These are phyloP conservation scores for Rhinichthys klamathensis DNA, from an alignment of 2,113 vertebrate species.

Conservation along the genomic window DNA sequence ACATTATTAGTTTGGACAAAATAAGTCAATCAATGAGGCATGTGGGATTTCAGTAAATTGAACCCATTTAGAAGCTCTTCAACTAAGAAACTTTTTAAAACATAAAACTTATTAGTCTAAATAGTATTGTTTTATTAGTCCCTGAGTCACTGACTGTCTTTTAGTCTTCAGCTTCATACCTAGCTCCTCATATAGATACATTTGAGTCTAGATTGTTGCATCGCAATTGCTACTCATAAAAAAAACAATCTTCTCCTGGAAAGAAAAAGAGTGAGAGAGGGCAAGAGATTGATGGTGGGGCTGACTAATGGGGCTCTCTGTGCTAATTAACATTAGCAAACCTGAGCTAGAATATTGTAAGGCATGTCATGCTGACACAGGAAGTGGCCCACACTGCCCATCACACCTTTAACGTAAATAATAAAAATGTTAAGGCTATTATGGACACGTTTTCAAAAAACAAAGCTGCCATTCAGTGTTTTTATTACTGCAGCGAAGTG, in stretches of 20 bases:
- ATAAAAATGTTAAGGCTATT: constrained; percentile 30
- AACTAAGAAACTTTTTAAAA: neutral
- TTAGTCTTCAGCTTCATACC: neutral
- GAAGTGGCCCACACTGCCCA: neutral
- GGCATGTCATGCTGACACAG: no score
- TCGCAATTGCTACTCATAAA: constrained; percentile 3
- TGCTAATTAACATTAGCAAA: constrained; percentile 52
- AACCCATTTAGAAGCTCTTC: neutral
- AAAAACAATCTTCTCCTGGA: neutral
- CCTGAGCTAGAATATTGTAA: neutral
- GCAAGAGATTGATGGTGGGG: neutral
- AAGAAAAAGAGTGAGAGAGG: no score
- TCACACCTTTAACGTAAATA: constrained; percentile 23
- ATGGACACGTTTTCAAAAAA: constrained; percentile 18
- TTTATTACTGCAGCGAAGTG: constrained; percentile 27
- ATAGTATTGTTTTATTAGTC: neutral
- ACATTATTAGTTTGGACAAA: neutral
- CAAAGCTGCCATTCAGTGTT: constrained; percentile 14
- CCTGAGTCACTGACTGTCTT: neutral
- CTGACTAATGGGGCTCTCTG: constrained; percentile 44
- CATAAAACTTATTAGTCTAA: no score
- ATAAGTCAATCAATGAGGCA: neutral
- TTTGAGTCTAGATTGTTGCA: neutral
- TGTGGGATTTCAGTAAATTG: neutral
- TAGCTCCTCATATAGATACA: neutral